These are phyloP conservation scores for Lissonota sp. DNA, from an alignment of 2,888 invertebrate genomes.

Conservation along the genomic window DNA sequence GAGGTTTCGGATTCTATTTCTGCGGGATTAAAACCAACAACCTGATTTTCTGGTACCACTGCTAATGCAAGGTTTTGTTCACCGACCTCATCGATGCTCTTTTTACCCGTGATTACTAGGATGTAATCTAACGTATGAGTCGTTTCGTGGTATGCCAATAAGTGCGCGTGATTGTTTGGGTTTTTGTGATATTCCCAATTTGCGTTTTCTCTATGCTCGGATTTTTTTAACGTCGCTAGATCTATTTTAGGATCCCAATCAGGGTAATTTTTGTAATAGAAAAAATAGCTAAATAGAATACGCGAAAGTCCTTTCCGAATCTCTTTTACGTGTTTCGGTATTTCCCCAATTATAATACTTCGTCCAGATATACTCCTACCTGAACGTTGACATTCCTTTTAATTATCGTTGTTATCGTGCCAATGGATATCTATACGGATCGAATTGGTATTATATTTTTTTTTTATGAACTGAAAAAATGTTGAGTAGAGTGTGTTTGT, in stretches of 20 bases:
- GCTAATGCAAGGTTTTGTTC: too few relatives aligned
- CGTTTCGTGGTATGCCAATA: slow-evolving; percentile 39
- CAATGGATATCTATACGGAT: too few relatives aligned
- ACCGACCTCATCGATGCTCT: too few relatives aligned
- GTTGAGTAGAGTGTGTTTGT: too few relatives aligned
- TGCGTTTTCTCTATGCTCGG: too few relatives aligned
- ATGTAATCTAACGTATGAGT: slow-evolving; percentile 43
- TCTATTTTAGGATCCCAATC: too few relatives aligned
- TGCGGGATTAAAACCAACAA: slow-evolving; percentile 6
- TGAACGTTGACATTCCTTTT: slow-evolving; percentile 44
- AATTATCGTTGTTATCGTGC: slow-evolving; percentile 10
- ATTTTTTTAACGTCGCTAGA: too few relatives aligned
- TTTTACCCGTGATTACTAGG: too few relatives aligned
- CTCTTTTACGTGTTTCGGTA: slow-evolving; percentile 40
- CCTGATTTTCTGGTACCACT: slow-evolving; percentile 27
- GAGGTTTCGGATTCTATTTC: slow-evolving; percentile 39
- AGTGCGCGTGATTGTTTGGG: slow-evolving; percentile 30
- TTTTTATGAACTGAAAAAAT: too few relatives aligned
- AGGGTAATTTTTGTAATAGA: slow-evolving; percentile 16
- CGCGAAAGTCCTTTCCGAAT: slow-evolving; percentile 23
- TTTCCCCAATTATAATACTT: slow-evolving; percentile 45
- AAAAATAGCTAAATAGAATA: slow-evolving; percentile 38
- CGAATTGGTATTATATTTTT: too few relatives aligned
- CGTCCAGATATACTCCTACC: slow-evolving; percentile 39
- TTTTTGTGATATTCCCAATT: too few relatives aligned